Conservation (phyloP, 2,888 invertebrate species). For the Ochropacha duplaris region DNA sequence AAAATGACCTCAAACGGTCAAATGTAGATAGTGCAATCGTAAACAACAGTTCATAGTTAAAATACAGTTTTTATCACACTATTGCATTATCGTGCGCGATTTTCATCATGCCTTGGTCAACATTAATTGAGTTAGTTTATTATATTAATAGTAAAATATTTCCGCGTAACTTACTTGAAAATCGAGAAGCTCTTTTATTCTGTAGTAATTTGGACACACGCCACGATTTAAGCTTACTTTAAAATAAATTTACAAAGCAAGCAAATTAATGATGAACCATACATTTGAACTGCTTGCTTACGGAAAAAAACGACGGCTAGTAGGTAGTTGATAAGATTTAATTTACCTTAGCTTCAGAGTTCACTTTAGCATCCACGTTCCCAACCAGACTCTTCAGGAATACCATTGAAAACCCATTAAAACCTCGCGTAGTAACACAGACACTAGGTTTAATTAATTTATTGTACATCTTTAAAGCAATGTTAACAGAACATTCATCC, state of each 20-base stretch:
- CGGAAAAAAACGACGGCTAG: conserved; percentile 11
- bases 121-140: no score
- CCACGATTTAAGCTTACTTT: background rate
- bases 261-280: conserved; percentile 9
- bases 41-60: conserved; percentile 56
- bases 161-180: background rate
- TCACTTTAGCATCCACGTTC: conserved; percentile 50
- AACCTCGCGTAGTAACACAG: conserved; percentile 39
- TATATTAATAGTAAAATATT: background rate
- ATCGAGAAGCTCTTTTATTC: background rate
- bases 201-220: background rate
- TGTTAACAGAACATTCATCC: conserved; percentile 22
- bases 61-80: conserved; percentile 22
- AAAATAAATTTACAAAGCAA: background rate
- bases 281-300: conserved; percentile 2
- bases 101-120: background rate
- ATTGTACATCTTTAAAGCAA: conserved; percentile 55
- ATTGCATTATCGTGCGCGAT: conserved; percentile 23
- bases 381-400: conserved; percentile 27
- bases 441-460: conserved; percentile 49
- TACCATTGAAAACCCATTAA: conserved; percentile 34
- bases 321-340: conserved; percentile 12
- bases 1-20: conserved; percentile 63
- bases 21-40: conserved; percentile 62
- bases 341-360: conserved; percentile 55